A percentile compares a stretch with the other conserved stretches of the same genome.
Conservation (phyloP, 2,797 vertebrate genomes). For the Sphenodon punctatus region DNA sequence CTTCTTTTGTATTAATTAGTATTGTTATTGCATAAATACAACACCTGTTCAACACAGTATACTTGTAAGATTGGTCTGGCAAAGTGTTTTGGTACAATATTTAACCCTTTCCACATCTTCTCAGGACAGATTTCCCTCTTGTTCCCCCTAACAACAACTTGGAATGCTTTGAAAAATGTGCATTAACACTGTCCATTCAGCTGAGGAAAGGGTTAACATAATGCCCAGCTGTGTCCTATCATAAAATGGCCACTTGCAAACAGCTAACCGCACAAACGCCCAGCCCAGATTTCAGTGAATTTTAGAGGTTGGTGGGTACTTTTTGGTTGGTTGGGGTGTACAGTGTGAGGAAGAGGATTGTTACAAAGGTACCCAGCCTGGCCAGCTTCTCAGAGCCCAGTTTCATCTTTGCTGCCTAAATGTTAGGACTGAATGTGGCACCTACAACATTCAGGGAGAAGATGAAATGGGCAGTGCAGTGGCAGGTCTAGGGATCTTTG, state of each 20-base stretch:
- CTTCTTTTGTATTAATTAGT: slow-evolving; percentile 46
- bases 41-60: slow-evolving; percentile 55
- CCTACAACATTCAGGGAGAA: slow-evolving; percentile 77
- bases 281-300: slow-evolving; percentile 85
- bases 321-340: neutral
- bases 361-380: slow-evolving; percentile 71
- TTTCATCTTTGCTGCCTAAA: slow-evolving; percentile 77
- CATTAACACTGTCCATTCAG: slow-evolving; percentile 39
- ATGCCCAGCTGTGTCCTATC: slow-evolving; percentile 68
- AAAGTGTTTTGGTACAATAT: slow-evolving; percentile 66
- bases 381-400: slow-evolving; percentile 62
- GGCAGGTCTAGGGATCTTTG: slow-evolving; percentile 69
- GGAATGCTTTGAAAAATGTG: slow-evolving; percentile 40
- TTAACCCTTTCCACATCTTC: slow-evolving; percentile 77
- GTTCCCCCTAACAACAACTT: slow-evolving; percentile 46
- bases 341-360: neutral
- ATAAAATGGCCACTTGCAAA: slow-evolving; percentile 98
- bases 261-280: slow-evolving; percentile 93
- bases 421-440: slow-evolving; percentile 49
- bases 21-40: slow-evolving; percentile 63
- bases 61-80: slow-evolving; percentile 46
- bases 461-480: slow-evolving; percentile 64
- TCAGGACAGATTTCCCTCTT: slow-evolving; percentile 59
- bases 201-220: slow-evolving; percentile 77
- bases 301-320: slow-evolving; percentile 37